Base-by-base conservation (phyloP, 2,888 invertebrate species). In the Zaprionus obscuricornis region DNA sequence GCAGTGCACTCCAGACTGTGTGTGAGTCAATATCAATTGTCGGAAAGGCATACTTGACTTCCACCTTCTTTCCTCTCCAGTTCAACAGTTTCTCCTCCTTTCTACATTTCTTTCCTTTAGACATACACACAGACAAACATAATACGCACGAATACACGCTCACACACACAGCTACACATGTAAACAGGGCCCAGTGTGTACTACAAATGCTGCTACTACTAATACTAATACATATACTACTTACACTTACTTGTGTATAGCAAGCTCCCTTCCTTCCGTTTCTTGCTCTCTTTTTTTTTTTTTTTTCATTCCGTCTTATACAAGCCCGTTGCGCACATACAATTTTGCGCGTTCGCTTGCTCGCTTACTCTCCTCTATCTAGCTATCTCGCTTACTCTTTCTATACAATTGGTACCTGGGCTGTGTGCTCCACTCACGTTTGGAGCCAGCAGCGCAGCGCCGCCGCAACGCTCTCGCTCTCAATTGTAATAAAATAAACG, bases 321-420 rank as follows among this genome's bases (percentile, higher is more conserved):
- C 79, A 82, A 78, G 79, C 71, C 76, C 79, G 74, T 78, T 78
- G 78, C 78, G 78, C 78, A 78, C 68, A 77, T 68, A 77, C 78
- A 71, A 59, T 74, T 81, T 79, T 63, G 74, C 64, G 74, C 56
- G 65, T 60, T 63, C 59, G 59, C 59, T 40, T 55, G 16, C 31
- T 29, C 37, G 29, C 36, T n/a, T 37, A 3, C 10, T 22, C 26
- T 3, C 27, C 11, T 3, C 6, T n/a, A 39, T 14, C 62, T 4
- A 1, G 3, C 24, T 24, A 40, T n/a, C 24, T 49, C 26, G 22
- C 39, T 31, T 56, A 55, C 37, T 17, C 50, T 37, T 31, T 22
- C 34, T n/a, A 31, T 22, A 18, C 37, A 47, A 47, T 51, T 29
- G 37, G 42, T 70, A 77, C 75, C 75, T 82, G 79, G 54, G 74